Evolutionary conservation across 2,113 vertebrate genomes (phyloP), one percentile per base, ranked within the genome.

Genomic region (Tauraco erythrolophus): DNA sequence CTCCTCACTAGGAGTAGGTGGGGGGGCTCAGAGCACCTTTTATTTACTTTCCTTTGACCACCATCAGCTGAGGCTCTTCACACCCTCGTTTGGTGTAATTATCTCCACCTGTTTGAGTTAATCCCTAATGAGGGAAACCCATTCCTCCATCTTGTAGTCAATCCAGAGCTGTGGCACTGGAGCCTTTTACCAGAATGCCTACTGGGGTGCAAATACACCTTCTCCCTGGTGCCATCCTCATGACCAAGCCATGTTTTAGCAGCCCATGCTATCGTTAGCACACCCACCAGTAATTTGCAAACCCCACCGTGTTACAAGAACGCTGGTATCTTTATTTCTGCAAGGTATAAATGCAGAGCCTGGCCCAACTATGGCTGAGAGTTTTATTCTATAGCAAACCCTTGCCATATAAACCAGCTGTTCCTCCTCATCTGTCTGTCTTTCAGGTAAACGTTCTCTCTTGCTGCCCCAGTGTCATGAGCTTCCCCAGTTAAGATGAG

Each of bases 1-100:
- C 7, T 66, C n/a, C 65, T 45, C 22, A 5, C 2, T 5, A 10
- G 1, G 0, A 68, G 1, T 2, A 1, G 3, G 0, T 0, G 1
- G 0, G 0, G 0, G 3, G 1, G 0, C 45, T 50, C 4, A 1
- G 11, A 22, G 57, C 18, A 72, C 45, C 16, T 83, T 85, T 74
- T 92, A 79, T 88, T 93, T 28, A 27, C 37, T 56, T 18, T 17
- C 22, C 35, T 9, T 3, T 51, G 9, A 50, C 8, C 19, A 11
- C 21, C 4, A 3, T 50, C 81, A 88, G 48, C 41, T 61, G 64
- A 77, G 37, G n/a, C 8, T 82, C 22, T 9, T 69, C 85, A 62
- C 70, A 65, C 22, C 50, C 57, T 82, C 4, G 0, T 79, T 92
- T 69, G 46, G 35, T 12, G 10, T 53, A 60, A 89, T 95, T 60